Evolutionary conservation across 2,888 invertebrate species (phyloP), one percentile per base, ranked within the genome.

Genomic region (Tupiocoris notatus): DNA sequence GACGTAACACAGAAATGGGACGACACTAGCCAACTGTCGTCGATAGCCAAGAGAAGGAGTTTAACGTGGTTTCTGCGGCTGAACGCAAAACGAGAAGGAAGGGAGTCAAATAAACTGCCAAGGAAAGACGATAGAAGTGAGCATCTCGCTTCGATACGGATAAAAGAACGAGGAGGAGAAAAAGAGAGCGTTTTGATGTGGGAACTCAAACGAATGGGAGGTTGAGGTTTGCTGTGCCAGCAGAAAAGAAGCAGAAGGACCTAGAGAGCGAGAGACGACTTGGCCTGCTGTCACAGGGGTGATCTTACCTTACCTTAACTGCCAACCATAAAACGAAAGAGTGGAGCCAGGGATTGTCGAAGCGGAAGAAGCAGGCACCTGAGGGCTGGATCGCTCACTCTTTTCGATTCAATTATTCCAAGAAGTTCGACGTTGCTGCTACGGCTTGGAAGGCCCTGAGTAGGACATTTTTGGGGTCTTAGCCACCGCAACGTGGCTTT

Each of bases 381-480:
- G 63, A 23, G 23, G 25, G 16, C 25, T 39, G 17, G 16, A 17
- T 39, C 39, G 9, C 39, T 61, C 39, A 39, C 65, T 65, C 65
- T 65, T 65, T 65, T 39, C 20, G 65, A 65, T 65, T 65, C 65
- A 65, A 65, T 65, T 65, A 65, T 39, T 65, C 39, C 65, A 18
- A 65, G 25, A 20, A 20, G 65, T 39, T 1, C 7, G 2, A 64
- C 64, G 25, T 2, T 64, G 23, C n/a, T 64, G 17, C 7, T 65
- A 39, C 39, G 39, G 39, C 39, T 7, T 39, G 39, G 39, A n/a
- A n/a, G n/a, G n/a, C n/a, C n/a, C n/a, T n/a, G n/a, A n/a, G n/a
- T n/a, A n/a, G n/a, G n/a, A n/a, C n/a, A n/a, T n/a, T n/a, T n/a
- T n/a, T n/a, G n/a, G n/a, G n/a, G n/a, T n/a, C n/a, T n/a, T n/a